Base-by-base conservation (phyloP, 2,888 invertebrate genomes). In the Leucophora obtusa region DNA sequence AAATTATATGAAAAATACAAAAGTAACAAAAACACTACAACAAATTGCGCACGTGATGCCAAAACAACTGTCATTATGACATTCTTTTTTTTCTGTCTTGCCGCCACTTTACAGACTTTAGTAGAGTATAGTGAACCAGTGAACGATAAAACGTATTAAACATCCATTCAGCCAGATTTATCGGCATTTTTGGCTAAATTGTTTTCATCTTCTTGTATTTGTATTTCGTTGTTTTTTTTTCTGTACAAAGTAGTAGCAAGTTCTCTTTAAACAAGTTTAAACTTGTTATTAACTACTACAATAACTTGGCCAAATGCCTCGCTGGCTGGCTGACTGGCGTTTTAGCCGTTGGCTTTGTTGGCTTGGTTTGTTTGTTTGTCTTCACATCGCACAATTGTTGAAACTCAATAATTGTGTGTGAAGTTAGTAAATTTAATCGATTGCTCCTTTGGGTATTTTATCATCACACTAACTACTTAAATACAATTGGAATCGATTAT, bases 381-480 rank as follows among this genome's bases (percentile, higher is more conserved):
- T n/a, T n/a, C 2, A 38, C 21, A 17, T 62, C 14, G 60, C 35
- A 43, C 59, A 71, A 60, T 60, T 65, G 59, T 35, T 54, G 68
- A 76, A 47, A 81, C 59, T 77, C 73, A 77, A 81, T 77, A 81
- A 81, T 81, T 81, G 81, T 81, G 81, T 81, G 81, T 81, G 81
- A 81, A 81, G 81, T 81, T 81, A 81, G 81, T 81, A 81, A 81
- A 81, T 81, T 81, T 81, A 81, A 81, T 77, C 81, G 81, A 81
- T 81, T 81, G 81, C 81, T 81, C 81, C 81, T 81, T 81, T 77
- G 81, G 81, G 81, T 77, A 81, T 81, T 76, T 76, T 65, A 54
- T 69, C 59, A 60, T 81, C 79, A 68, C 72, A 68, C 74, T 59
- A 47, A 53, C 15, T 35, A 66, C 56, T 43, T 15, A 38, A 10